Evolutionary conservation across 2,113 vertebrate genomes (phyloP).

Genomic region (Barbus barbus): DNA sequence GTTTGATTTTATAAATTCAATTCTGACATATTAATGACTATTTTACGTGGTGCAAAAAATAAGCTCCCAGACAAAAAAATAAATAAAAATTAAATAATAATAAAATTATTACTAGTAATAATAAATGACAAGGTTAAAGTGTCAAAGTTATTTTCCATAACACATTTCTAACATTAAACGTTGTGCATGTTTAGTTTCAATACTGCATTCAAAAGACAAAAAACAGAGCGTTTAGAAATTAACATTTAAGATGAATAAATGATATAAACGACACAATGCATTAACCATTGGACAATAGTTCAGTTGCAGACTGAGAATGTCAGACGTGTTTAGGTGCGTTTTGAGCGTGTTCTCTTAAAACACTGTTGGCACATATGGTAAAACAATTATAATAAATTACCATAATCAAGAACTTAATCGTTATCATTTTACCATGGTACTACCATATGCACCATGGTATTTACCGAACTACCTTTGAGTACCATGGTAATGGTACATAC

Average conservation of each 20-base stretch:
- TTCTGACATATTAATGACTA: background rate
- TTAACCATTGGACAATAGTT: background rate
- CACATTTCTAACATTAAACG: background rate
- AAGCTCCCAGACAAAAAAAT: too few relatives aligned
- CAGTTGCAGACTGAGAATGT: background rate
- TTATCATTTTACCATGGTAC: background rate
- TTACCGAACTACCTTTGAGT: background rate
- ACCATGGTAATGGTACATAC: background rate
- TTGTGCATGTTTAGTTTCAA: background rate
- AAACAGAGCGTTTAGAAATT: background rate
- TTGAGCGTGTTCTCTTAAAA: background rate
- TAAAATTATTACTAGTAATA: too few relatives aligned
- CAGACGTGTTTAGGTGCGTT: background rate
- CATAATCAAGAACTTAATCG: background rate
- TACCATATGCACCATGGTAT: too few relatives aligned
- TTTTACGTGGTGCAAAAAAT: too few relatives aligned
- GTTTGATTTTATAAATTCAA: background rate
- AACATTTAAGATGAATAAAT: background rate
- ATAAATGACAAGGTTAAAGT: too few relatives aligned
- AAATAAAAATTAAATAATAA: too few relatives aligned
- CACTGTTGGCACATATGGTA: background rate
- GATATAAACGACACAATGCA: background rate
- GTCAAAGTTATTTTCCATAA: background rate
- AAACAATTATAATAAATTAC: background rate
- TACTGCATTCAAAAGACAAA: background rate